Conservation (phyloP, 2,797 vertebrate species). For the Pseudochaenichthys georgianus region DNA sequence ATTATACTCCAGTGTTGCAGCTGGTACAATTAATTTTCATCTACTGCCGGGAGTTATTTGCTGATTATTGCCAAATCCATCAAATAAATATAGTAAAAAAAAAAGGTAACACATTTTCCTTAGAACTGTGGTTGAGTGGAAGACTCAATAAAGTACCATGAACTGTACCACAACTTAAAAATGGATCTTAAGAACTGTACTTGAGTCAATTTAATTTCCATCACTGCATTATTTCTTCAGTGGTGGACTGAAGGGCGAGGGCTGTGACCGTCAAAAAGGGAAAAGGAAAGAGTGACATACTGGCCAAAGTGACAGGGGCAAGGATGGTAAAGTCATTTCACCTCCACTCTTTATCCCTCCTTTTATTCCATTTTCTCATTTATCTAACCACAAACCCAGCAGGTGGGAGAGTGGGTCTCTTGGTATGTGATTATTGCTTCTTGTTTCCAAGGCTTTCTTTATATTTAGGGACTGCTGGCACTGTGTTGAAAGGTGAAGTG, state of each 20-base stretch:
- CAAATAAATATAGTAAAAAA: too few species aligned
- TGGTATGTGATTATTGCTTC: conserved; percentile 49
- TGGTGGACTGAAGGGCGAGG: neutral
- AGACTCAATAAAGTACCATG: too few species aligned
- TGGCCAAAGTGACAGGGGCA: conserved; percentile 21
- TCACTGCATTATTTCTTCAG: conserved; percentile 2
- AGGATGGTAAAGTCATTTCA: conserved; percentile 56
- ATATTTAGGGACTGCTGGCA: conserved; percentile 33
- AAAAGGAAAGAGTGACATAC: conserved; percentile 51
- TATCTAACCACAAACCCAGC: conserved; percentile 32
- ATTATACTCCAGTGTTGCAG: too few species aligned
- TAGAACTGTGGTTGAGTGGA: too few species aligned
- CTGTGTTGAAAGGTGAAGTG: conserved; percentile 38
- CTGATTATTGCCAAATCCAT: too few species aligned
- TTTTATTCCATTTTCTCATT: conserved; percentile 60
- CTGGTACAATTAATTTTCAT: too few species aligned
- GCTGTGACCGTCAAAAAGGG: conserved; percentile 19
- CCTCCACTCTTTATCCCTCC: conserved; percentile 45
- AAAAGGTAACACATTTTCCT: too few species aligned
- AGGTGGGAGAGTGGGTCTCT: conserved; percentile 51
- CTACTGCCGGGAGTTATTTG: too few species aligned
- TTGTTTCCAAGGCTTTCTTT: conserved; percentile 67
- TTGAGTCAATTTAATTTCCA: too few species aligned
- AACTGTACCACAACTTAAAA: too few species aligned
- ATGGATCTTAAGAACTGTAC: too few species aligned